Percentiles rank a stretch among this genome's conserved stretches.
Evolutionary conservation across 2,113 vertebrate genomes (phyloP).

Genomic region (Synchiropus splendidus): DNA sequence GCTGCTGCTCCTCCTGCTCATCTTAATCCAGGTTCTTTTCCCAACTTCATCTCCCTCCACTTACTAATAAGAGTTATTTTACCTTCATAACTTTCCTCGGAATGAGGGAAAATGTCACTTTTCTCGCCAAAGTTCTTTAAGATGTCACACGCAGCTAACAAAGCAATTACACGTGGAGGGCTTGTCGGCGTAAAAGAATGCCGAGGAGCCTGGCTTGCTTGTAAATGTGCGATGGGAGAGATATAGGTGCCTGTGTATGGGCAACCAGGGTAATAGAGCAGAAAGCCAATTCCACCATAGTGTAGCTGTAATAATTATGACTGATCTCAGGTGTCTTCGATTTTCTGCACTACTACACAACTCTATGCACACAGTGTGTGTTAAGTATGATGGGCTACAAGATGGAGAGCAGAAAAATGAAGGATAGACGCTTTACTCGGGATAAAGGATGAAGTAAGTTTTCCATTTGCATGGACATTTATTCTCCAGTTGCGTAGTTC

Average conservation of each 20-base stretch:
- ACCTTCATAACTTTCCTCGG: conserved; percentile 7
- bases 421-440: background rate
- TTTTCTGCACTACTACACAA: conserved; percentile 37
- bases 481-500: no score
- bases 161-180: conserved; percentile 48
- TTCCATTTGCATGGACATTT: no score
- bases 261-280: conserved; percentile 51
- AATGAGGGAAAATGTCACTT: conserved; percentile 23
- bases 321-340: conserved; percentile 39
- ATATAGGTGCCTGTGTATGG: conserved; percentile 29
- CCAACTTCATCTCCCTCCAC: background rate
- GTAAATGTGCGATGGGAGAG: no score
- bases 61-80: conserved; percentile 15
- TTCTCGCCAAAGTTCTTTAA: conserved; percentile 34
- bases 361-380: conserved; percentile 20
- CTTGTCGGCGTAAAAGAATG: conserved; percentile 16
- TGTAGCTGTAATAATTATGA: conserved; percentile 53
- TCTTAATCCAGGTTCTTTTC: conserved; percentile 5
- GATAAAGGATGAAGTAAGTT: background rate
- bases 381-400: conserved; percentile 17
- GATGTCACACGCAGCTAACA: conserved; percentile 37
- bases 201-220: no score
- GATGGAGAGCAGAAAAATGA: conserved; percentile 3
- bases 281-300: conserved; percentile 52
- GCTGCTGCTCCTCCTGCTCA: background rate